phyloP scores from a whole-genome alignment of 1,140 invertebrate genomes.

The Maniola jurtina region DNA sequence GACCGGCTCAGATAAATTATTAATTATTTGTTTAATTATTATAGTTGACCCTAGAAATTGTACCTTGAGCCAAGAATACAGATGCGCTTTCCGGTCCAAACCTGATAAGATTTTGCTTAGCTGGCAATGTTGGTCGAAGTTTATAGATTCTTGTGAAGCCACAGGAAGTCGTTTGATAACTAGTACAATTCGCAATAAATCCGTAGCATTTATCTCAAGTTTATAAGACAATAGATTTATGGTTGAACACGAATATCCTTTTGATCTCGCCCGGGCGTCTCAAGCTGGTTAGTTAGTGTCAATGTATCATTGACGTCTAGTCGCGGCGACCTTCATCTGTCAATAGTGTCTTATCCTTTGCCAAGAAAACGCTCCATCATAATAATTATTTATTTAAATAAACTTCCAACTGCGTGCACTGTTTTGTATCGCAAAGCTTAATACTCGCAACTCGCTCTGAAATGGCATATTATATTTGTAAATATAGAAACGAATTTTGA shows the following conservation, averaged over 20 bases:
- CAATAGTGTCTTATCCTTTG: constrained; percentile 27
- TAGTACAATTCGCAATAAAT: not conserved
- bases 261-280: constrained; percentile 20
- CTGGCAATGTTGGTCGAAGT: not conserved
- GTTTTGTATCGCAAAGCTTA: not conserved
- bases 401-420: not conserved
- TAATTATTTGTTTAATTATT: too few relatives aligned
- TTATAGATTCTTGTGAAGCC: not conserved
- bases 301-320: constrained; percentile 25
- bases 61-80: too few relatives aligned
- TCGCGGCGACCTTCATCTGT: constrained; percentile 24
- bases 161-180: constrained; percentile 1
- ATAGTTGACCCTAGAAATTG: too few relatives aligned
- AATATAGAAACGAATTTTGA: too few relatives aligned
- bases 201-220: not conserved
- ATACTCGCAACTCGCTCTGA: too few relatives aligned
- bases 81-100: too few relatives aligned
- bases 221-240: constrained; percentile 21
- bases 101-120: too few relatives aligned
- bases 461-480: too few relatives aligned
- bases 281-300: constrained; percentile 15
- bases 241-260: constrained; percentile 14
- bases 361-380: constrained; percentile 20
- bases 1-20: too few relatives aligned
- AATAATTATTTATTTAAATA: constrained; percentile 7